A percentile compares a stretch with the other conserved stretches of the same genome.
phyloP scores from a whole-genome alignment of 2,797 vertebrate genomes.

The Falco cherrug region DNA sequence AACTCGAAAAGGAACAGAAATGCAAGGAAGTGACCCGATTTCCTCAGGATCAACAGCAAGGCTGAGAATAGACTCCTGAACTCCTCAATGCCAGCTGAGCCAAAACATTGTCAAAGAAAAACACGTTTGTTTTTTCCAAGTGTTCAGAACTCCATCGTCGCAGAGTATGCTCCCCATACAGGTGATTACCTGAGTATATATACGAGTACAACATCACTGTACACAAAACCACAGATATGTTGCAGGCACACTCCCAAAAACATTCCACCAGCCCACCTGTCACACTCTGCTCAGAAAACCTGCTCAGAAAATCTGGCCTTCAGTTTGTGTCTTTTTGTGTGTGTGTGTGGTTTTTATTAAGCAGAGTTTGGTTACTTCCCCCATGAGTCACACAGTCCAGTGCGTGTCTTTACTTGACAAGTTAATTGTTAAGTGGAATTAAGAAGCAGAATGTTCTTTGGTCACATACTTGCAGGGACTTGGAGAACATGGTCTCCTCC shows the following conservation, averaged over 20 bases:
- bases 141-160: background rate
- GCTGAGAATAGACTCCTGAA: constrained; percentile 8
- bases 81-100: background rate
- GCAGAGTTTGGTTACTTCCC: background rate
- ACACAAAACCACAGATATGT: background rate
- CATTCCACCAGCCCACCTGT: background rate
- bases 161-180: rapidly evolving
- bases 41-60: background rate
- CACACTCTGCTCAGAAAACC: background rate
- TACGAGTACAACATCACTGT: background rate
- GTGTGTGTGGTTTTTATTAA: background rate
- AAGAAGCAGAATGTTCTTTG: background rate
- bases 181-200: background rate
- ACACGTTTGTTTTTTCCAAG: background rate
- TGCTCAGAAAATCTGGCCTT: background rate
- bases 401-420: background rate
- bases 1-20: background rate
- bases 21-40: background rate
- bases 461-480: background rate
- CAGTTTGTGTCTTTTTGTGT: too few species aligned
- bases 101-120: background rate
- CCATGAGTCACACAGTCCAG: background rate
- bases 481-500: background rate
- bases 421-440: constrained; percentile 40
- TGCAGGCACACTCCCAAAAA: background rate